Evolutionary conservation across 2,113 vertebrate genomes (phyloP), one percentile per base, ranked within the genome.

Genomic region (Poecile atricapillus): DNA sequence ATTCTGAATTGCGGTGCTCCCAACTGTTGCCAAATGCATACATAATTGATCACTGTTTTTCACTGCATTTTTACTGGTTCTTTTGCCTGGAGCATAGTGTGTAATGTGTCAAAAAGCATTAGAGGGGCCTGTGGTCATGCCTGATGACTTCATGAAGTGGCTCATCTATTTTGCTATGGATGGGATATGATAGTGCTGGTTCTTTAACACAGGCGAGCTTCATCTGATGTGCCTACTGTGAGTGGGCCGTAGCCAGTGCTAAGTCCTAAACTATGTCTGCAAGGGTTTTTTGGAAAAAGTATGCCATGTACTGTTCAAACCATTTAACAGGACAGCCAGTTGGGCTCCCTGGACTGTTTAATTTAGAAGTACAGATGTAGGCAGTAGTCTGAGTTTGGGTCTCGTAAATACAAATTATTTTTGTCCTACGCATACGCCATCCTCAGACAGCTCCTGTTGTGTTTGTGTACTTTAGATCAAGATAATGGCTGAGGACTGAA

Each of bases 341-440:
- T 76, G 55, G 41, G 22, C 21, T 83, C 14, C 41, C n/a, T 3
- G 3, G n/a, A 31, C 35, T 63, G 23, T 65, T 80, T 69, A 88
- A 39, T 94, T 93, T 58, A 80, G 39, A 83, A 74, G 30, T 33
- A 52, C 23, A 74, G 31, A 44, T 47, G 15, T 25, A 85, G 71
- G 23, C 77, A 69, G 16, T 22, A 63, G 35, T 52, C 13, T 47
- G 41, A 62, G 22, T 83, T 78, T 70, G 37, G 39, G 14, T 89
- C 25, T 78, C 7, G 16, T 69, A 44, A 83, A 63, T n/a, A 27
- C 52, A 52, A 55, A 59, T 83, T 75, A 19, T 68, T 91, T 90
- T 81, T 58, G 27, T 84, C 58, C 41, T 62, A 6, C 0, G 1
- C 28, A 43, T 19, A 18, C 0, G 0, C 25, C 16, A 31, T 56